Conservation (phyloP, 2,113 vertebrate species). For the Telmatochromis sp. region DNA sequence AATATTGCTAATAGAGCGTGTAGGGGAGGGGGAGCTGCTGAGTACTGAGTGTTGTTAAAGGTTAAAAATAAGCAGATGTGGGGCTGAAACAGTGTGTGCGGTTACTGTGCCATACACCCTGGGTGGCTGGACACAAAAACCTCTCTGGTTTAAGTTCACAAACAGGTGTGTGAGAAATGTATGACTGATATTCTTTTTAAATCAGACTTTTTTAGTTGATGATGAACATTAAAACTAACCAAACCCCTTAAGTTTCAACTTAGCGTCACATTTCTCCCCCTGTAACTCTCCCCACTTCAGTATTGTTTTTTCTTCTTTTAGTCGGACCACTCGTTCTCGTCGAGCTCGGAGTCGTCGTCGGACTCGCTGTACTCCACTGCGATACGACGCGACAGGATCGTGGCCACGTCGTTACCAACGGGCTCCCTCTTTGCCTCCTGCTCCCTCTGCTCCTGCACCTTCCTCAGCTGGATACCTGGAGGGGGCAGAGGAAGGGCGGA, state of each 20-base stretch:
- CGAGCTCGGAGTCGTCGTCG: constrained; percentile 88
- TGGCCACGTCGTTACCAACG: constrained; percentile 88
- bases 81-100: neutral
- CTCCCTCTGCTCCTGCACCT: constrained; percentile 91
- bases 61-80: neutral
- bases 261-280: neutral
- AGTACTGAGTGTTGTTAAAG: neutral
- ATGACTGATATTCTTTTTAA: neutral
- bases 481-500: neutral
- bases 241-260: neutral
- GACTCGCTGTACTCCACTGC: constrained; percentile 94
- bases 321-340: constrained; percentile 93
- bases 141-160: neutral
- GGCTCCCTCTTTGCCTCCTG: constrained; percentile 91
- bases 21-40: neutral
- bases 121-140: neutral
- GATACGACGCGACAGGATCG: constrained; percentile 87
- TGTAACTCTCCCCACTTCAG: neutral
- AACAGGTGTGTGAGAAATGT: neutral
- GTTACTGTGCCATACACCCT: neutral
- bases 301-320: constrained; percentile 30
- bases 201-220: neutral
- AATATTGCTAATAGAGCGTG: neutral
- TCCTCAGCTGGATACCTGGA: constrained; percentile 87
- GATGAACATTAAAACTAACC: neutral